These are phyloP conservation scores for Peromyscus maniculatus DNA, from an alignment of 2,113 vertebrate genomes.

Conservation along the genomic window DNA sequence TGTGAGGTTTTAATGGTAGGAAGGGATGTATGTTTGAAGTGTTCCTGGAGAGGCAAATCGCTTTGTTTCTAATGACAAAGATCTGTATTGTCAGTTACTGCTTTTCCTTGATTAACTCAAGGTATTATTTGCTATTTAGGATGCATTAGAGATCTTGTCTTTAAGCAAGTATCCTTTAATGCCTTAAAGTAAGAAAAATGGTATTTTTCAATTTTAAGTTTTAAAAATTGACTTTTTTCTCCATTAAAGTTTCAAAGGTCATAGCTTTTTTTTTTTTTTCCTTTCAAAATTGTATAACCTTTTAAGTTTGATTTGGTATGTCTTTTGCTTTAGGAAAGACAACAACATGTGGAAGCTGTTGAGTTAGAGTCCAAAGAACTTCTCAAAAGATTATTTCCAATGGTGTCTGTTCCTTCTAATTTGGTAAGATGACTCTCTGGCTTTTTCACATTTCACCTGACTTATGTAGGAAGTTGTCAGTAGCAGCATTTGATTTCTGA, in stretches of 20 bases:
- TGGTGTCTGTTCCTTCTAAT: conserved; percentile 91
- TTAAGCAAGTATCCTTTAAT: conserved; percentile 40
- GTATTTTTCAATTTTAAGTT: conserved; percentile 46
- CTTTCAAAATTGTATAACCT: not conserved
- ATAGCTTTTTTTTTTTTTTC: not conserved
- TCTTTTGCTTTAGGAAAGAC: conserved; percentile 91
- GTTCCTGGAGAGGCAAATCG: not conserved
- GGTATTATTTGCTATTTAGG: conserved; percentile 35
- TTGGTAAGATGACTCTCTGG: conserved; percentile 87
- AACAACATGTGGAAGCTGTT: conserved; percentile 88
- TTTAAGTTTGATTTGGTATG: conserved; percentile 54
- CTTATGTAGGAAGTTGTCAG: conserved; percentile 12
- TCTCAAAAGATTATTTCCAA: conserved; percentile 95
- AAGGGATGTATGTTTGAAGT: not conserved
- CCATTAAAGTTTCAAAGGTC: conserved; percentile 31
- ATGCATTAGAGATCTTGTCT: conserved; percentile 69
- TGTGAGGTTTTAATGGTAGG: not conserved
- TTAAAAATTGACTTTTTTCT: conserved; percentile 59
- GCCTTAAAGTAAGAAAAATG: conserved; percentile 17
- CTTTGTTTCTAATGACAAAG: conserved; percentile 57
- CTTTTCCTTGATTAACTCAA: conserved; percentile 25
- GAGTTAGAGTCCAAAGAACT: conserved; percentile 92
- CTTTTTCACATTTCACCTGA: not conserved
- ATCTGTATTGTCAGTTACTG: conserved; percentile 23
- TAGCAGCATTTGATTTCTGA: not conserved